These are phyloP conservation scores for Erpornis zantholeuca DNA, from an alignment of 2,113 vertebrate genomes.

Conservation along the genomic window DNA sequence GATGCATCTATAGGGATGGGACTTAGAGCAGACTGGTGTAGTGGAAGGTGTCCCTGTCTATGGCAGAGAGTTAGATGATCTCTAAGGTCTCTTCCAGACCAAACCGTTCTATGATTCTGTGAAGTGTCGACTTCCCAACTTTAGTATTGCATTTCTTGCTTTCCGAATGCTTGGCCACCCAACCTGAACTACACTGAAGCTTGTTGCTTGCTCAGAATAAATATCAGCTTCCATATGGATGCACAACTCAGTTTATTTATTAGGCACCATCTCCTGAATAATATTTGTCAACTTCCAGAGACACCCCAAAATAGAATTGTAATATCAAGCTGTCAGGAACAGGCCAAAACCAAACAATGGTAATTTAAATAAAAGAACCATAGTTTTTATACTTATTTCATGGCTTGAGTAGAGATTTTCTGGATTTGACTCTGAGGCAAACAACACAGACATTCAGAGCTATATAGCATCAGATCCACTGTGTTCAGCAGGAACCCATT, in stretches of 20 bases:
- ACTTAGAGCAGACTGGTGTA: background rate
- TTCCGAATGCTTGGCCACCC: conserved; percentile 3
- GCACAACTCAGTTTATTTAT: background rate
- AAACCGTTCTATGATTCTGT: background rate
- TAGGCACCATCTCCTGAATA: background rate
- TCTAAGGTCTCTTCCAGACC: background rate
- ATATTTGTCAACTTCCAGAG: background rate
- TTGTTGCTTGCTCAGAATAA: background rate
- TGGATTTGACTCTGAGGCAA: background rate
- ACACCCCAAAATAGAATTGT: background rate
- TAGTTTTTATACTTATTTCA: background rate
- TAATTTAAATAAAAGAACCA: background rate
- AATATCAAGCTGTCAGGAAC: background rate
- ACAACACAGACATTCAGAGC: background rate
- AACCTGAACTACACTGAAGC: background rate
- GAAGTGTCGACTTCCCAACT: background rate
- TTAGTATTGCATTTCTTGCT: conserved; percentile 14
- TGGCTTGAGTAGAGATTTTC: background rate
- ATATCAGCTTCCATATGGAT: background rate
- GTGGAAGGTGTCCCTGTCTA: background rate
- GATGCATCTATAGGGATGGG: background rate
- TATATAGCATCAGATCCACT: background rate
- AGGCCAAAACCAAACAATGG: background rate
- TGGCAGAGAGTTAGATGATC: background rate
- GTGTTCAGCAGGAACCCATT: background rate